phyloP scores from a whole-genome alignment of 2,113 vertebrate species.

The Tachuris rubrigastra region DNA sequence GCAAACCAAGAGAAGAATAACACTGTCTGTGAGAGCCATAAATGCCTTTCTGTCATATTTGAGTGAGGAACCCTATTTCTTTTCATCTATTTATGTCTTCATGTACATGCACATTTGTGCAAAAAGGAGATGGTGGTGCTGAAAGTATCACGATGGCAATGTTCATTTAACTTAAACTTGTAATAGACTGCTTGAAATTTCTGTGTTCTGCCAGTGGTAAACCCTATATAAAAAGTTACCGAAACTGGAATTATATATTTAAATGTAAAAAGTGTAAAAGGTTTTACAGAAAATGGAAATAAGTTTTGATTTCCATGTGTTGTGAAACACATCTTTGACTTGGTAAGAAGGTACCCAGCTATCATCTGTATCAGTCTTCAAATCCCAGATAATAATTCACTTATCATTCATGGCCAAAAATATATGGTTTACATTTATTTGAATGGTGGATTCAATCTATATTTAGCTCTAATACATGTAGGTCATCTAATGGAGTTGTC shows the following conservation, averaged over 20 bases:
- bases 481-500: not conserved
- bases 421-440: not conserved
- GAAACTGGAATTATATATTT: not conserved
- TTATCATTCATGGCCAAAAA: not conserved
- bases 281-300: not conserved
- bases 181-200: not conserved
- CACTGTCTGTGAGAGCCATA: not conserved
- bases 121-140: not conserved
- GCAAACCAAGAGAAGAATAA: not conserved
- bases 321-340: not conserved
- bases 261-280: not conserved
- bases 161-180: not conserved
- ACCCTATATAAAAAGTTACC: not conserved
- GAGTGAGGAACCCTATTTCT: not conserved
- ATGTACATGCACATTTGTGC: not conserved
- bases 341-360: not conserved
- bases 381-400: not conserved
- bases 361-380: not conserved
- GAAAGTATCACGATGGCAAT: not conserved
- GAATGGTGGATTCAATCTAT: not conserved
- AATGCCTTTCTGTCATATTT: not conserved
- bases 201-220: not conserved
- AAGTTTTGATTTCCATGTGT: not conserved
- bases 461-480: not conserved
- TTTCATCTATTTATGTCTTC: not conserved